Conservation (phyloP, 1,140 invertebrate genomes). For the Ganaspis sp. region DNA sequence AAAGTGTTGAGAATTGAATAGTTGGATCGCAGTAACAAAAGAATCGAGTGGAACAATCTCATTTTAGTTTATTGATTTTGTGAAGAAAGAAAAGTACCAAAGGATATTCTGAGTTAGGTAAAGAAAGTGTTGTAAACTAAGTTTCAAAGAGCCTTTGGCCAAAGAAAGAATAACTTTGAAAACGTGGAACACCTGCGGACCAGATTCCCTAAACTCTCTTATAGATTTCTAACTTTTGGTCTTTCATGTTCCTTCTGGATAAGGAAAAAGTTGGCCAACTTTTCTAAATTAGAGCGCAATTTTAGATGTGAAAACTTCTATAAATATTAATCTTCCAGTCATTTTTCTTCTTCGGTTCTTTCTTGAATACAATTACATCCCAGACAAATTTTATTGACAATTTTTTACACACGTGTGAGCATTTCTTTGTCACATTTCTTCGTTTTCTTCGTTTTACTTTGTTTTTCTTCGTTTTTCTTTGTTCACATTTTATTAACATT, state of each 20-base stretch:
- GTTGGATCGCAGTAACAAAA: background rate
- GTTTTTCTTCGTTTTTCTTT: no score
- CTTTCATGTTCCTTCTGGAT: constrained; percentile 11
- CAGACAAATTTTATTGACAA: no score
- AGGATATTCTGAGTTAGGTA: constrained; percentile 24
- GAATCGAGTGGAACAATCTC: constrained; percentile 12
- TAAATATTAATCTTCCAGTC: constrained; percentile 39
- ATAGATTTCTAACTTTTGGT: constrained; percentile 5
- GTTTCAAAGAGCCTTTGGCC: constrained; percentile 19
- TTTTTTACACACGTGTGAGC: no score
- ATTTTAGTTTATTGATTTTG: constrained; percentile 21
- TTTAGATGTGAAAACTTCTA: constrained; percentile 19
- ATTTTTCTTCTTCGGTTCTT: constrained; percentile 40
- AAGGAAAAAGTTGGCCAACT: background rate
- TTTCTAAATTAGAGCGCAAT: background rate
- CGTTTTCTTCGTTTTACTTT: no score
- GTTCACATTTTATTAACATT: no score
- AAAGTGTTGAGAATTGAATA: background rate
- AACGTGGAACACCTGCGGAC: constrained; percentile 29
- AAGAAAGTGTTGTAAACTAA: constrained; percentile 27
- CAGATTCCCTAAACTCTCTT: constrained; percentile 10
- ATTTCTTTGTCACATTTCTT: no score
- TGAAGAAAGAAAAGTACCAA: constrained; percentile 19
- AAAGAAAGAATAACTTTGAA: constrained; percentile 24
- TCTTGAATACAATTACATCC: no score